A percentile compares a stretch with the other conserved stretches of the same genome.
Evolutionary conservation across 1,140 invertebrate species (phyloP).

Genomic region (Drosophila kohkoa): DNA sequence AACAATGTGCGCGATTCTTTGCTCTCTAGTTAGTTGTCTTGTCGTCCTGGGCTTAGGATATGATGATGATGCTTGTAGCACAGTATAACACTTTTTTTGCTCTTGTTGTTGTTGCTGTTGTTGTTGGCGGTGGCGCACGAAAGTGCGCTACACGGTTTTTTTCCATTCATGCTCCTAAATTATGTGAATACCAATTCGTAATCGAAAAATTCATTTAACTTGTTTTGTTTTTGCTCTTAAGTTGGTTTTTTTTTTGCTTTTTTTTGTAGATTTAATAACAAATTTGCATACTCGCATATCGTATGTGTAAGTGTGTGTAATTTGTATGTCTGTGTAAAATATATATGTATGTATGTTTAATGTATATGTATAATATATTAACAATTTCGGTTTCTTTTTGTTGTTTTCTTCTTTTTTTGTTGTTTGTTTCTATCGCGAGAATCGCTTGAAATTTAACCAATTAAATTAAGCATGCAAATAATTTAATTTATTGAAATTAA

Average conservation of each 20-base stretch:
- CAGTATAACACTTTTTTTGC: conserved; percentile 67
- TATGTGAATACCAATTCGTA: conserved; percentile 23
- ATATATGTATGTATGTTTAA: conserved; percentile 27
- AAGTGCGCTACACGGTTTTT: conserved; percentile 40
- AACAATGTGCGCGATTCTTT: conserved; percentile 72
- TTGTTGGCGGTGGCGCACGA: conserved; percentile 15
- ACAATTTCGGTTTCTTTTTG: conserved; percentile 22
- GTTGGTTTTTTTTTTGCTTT: conserved; percentile 22
- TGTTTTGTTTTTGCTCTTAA: conserved; percentile 36
- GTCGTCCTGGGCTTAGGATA: conserved; percentile 50
- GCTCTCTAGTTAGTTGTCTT: conserved; percentile 56
- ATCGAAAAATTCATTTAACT: conserved; percentile 37
- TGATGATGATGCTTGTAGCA: conserved; percentile 73
- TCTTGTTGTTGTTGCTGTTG: too few species aligned
- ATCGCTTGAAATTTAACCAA: conserved; percentile 33
- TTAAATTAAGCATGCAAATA: conserved; percentile 47
- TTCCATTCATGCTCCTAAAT: conserved; percentile 4
- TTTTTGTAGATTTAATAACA: conserved; percentile 34
- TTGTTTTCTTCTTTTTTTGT: not conserved
- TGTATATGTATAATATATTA: conserved; percentile 35
- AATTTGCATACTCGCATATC: conserved; percentile 35
- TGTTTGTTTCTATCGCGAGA: conserved; percentile 37
- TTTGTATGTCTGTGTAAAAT: conserved; percentile 24
- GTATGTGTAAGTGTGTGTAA: conserved; percentile 1
- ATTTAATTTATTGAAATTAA: conserved; percentile 54